A percentile compares a stretch with the other conserved stretches of the same genome.
phyloP scores from a whole-genome alignment of 2,797 vertebrate species.

The Malacoraja senta region DNA sequence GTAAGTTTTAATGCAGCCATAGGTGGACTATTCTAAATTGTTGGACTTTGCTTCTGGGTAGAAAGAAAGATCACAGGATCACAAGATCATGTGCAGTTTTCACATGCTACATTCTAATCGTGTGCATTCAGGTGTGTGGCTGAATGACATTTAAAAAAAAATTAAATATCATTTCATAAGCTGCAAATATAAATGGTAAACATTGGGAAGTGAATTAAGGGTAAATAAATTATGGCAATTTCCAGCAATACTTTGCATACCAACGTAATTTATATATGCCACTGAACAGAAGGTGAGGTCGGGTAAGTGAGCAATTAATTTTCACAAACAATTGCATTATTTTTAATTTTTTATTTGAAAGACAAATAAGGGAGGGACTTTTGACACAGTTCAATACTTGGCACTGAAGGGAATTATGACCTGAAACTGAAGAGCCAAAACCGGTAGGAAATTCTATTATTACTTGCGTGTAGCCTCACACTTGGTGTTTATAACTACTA shows the following conservation, averaged over 20 bases:
- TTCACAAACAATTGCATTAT: neutral
- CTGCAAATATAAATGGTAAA: neutral
- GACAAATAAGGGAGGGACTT: neutral
- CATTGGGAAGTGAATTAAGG: neutral
- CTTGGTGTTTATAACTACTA: neutral
- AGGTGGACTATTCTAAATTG: neutral
- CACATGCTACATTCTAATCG: neutral
- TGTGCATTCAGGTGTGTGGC: neutral
- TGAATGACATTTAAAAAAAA: neutral
- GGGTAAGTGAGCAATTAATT: neutral
- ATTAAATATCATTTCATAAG: neutral
- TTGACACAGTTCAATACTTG: neutral
- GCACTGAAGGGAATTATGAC: neutral
- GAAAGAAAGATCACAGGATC: neutral
- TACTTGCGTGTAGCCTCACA: neutral
- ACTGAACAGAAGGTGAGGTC: slow-evolving; percentile 16
- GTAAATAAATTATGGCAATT: neutral
- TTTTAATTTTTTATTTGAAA: neutral
- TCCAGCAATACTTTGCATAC: neutral
- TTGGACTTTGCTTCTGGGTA: neutral
- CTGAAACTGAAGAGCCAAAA: neutral
- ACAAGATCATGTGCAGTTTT: neutral
- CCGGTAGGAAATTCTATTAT: neutral
- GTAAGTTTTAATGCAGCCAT: neutral
- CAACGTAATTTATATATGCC: neutral